Base-by-base conservation (phyloP, 2,888 invertebrate genomes). In the Chaetogeoica ovagalla region DNA sequence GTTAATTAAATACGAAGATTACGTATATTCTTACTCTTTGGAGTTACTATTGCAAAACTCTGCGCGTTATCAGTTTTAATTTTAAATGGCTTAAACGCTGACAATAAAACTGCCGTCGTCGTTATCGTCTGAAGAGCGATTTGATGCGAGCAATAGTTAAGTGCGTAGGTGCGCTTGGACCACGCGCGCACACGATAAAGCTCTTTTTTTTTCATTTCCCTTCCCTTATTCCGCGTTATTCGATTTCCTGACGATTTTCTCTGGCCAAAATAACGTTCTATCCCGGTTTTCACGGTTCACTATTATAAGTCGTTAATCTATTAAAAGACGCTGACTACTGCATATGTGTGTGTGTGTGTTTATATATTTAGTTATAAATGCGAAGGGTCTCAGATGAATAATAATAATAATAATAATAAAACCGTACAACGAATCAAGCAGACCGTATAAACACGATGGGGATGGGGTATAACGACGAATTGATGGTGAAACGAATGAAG, bases 1-100 rank as follows among this genome's bases (percentile, higher is more conserved):
- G 43, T 69, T 76, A 69, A 76, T 77, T 69, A 70, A 77, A 77
- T 62, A 62, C 30, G 19, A 15, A 17, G 23, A 62, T 62, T 62
- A 37, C 30, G 30, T 30, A 52, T 52, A n/a, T 62, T 30, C 21
- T 37, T 39, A 55, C 17, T n/a, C n/a, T 39, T 48, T 48, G 1
- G 13, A 48, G 48, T 48, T 48, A 13, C 60, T 21, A 23, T 62
- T 6, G 43, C 13, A 48, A 43, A 52, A 52, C 70, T 37, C 62
- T 37, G 65, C 6, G 37, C 23, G 52, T 55, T 70, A 77, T 75
- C 75, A 62, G 55, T 69, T 62, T 62, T 21, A 70, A 70, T 77
- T 77, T 77, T 48, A 63, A 77, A 77, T 37, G 55, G 77, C 62
- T 77, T 70, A 70, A 60, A 55, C 21, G 6, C 21, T 21, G 55